Evolutionary conservation across 2,113 vertebrate genomes (phyloP), one percentile per base, ranked within the genome.

Genomic region (Cinclus mexicanus): DNA sequence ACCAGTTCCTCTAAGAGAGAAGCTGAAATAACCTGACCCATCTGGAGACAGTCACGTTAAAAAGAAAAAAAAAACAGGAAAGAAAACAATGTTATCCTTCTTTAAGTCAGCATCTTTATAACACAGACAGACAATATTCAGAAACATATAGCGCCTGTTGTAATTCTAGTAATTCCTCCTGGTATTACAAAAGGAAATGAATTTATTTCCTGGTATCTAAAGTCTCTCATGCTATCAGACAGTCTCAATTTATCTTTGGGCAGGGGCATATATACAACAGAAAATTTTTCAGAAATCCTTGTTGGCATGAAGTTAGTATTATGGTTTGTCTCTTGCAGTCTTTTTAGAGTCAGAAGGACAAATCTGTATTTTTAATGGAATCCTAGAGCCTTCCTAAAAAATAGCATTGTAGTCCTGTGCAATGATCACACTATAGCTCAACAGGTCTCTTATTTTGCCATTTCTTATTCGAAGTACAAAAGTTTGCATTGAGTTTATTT

Each of bases 131-230:
- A 50, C 72, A 89, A 44, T 59, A 70, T 74, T 59, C 50, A n/a
- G 1, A 91, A 83, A 92, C 33, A 81, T 26, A 68, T 9, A 90
- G 17, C 56, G 31, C 23, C 44, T 83, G n/a, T 41, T 89, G 41
- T 92, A 90, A 92, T 83, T 86, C 67, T 89, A 93, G 26, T 91
- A 86, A 88, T 92, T 86, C 41, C 52, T 81, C 13, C 26, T 56
- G 46, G 24, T 90, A 83, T 92, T 93, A 83, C 67, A 90, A 47
- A 29, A 86, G 84, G 75, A 95, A 94, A 95, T 87, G 1, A 72
- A 94, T 90, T 87, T 95, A 82, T 90, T 91, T 95, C 84, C 89
- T 93, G 37, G 9, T 87, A 74, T 47, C 37, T 57, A n/a, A 90
- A 59, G 47, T 72, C 44, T 80, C 20, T 79, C 9, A 29, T 94